Percentiles rank a stretch among this genome's conserved stretches.
Conservation (phyloP, 2,797 vertebrate genomes). For the Coendou prehensilis region DNA sequence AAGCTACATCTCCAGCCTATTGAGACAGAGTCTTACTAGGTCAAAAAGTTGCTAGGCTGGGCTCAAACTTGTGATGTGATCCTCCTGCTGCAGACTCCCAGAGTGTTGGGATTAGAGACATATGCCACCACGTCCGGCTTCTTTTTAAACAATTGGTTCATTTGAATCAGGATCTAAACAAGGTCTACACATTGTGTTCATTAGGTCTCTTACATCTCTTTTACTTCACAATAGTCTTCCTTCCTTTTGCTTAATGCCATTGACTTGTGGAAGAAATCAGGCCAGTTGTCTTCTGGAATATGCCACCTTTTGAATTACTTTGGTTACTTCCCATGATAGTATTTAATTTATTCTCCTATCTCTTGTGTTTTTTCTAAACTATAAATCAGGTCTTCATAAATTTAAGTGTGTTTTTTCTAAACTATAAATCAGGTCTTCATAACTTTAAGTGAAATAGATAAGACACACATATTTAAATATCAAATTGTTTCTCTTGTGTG, state of each 20-base stretch:
- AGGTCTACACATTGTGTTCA: not conserved
- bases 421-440: not conserved
- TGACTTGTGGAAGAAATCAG: not conserved
- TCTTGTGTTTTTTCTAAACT: not conserved
- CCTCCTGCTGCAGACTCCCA: not conserved
- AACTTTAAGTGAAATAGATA: no score
- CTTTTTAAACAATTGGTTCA: not conserved
- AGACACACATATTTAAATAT: no score
- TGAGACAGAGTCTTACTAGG: no score
- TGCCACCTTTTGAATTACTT: not conserved
- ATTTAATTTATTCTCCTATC: not conserved
- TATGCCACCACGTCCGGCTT: not conserved
- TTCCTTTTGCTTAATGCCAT: not conserved
- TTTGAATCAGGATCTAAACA: not conserved
- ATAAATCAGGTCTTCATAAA: not conserved
- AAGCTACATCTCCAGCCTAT: no score
- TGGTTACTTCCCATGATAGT: not conserved
- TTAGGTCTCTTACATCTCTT: not conserved
- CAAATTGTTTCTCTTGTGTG: no score
- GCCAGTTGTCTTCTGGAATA: not conserved
- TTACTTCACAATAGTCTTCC: not conserved
- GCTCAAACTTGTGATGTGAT: no score
- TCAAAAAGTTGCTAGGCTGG: no score
- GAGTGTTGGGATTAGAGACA: no score
- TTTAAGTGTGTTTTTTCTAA: not conserved